These are phyloP conservation scores for Priocnemis perturbator DNA, from an alignment of 2,888 invertebrate genomes.

Conservation along the genomic window DNA sequence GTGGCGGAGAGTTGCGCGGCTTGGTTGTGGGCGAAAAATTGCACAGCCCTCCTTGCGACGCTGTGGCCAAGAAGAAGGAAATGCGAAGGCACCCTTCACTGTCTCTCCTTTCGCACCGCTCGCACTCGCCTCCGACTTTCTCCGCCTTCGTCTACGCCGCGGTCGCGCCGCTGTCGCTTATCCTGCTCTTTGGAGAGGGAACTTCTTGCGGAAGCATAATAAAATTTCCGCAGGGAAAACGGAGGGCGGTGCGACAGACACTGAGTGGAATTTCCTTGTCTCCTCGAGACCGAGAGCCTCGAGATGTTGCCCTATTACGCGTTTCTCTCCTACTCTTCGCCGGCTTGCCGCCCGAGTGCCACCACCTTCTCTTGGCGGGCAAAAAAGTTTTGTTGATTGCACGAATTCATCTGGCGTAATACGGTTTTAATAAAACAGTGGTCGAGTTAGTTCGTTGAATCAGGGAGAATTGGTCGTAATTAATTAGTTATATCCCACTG, in stretches of 20 bases:
- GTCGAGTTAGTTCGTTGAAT: slow-evolving; percentile 27
- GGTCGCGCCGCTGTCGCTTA: slow-evolving; percentile 12
- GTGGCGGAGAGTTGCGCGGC: slow-evolving; percentile 4
- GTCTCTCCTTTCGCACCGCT: not conserved
- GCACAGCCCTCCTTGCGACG: too few relatives aligned
- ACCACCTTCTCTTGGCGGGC: not conserved
- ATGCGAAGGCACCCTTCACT: not conserved
- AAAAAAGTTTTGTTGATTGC: slow-evolving; percentile 49
- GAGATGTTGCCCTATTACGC: slow-evolving; percentile 50
- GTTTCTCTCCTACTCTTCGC: slow-evolving; percentile 5
- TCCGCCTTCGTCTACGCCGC: not conserved
- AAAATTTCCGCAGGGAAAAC: slow-evolving; percentile 57
- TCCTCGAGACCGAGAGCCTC: slow-evolving; percentile 41
- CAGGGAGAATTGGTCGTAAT: slow-evolving; percentile 36
- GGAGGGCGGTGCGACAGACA: slow-evolving; percentile 51
- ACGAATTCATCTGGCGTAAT: slow-evolving; percentile 45
- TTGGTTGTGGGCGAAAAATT: too few relatives aligned
- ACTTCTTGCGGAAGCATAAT: slow-evolving; percentile 54
- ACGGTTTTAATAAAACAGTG: slow-evolving; percentile 48
- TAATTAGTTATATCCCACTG: slow-evolving; percentile 38
- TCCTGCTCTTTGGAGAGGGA: slow-evolving; percentile 27
- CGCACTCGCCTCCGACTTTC: not conserved
- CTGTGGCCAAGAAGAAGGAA: too few relatives aligned
- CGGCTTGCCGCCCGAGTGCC: not conserved
- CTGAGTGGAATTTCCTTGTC: slow-evolving; percentile 58